Conservation (phyloP, 2,113 vertebrate species). For the Ictalurus furcatus region DNA sequence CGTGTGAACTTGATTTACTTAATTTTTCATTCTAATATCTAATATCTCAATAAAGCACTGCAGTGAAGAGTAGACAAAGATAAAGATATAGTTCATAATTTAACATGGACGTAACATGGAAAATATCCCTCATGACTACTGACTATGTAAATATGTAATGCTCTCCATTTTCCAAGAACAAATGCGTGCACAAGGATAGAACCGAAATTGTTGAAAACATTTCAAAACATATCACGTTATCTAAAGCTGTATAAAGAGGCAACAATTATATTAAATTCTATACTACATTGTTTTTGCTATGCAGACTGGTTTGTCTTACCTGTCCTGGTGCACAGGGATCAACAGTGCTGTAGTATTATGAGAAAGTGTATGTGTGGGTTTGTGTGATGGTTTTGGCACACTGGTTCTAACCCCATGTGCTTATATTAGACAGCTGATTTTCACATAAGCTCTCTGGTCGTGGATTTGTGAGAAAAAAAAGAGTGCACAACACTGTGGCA, state of each 20-base stretch:
- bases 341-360: background rate
- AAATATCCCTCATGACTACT: background rate
- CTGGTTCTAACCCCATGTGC: background rate
- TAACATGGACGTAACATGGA: background rate
- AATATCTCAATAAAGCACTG: background rate
- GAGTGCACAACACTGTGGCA: background rate
- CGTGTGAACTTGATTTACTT: background rate
- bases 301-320: conserved; percentile 33
- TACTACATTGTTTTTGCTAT: background rate
- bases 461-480: background rate
- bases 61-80: background rate
- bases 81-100: background rate
- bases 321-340: background rate
- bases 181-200: background rate
- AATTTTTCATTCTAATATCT: background rate
- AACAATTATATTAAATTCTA: background rate
- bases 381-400: conserved; percentile 7
- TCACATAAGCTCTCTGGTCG: background rate
- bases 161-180: background rate
- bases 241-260: background rate
- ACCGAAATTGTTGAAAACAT: background rate
- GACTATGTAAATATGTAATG: background rate
- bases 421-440: background rate
- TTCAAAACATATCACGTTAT: too few species aligned
- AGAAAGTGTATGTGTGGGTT: background rate